These are phyloP conservation scores for Ectropis crepuscularia DNA, from an alignment of 2,888 invertebrate species.

Conservation along the genomic window DNA sequence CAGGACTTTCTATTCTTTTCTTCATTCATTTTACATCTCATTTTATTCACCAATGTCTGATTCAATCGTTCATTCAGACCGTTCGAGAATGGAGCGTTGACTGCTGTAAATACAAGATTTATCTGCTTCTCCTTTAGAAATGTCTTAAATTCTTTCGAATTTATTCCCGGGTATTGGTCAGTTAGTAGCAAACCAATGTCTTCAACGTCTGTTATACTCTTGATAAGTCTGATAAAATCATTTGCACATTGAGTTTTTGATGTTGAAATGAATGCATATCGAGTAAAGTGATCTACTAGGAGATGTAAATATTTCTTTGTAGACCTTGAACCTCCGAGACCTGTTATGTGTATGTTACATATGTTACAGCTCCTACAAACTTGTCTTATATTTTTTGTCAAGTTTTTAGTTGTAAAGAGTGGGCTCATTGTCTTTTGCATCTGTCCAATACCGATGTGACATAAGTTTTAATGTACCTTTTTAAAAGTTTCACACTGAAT, in stretches of 20 bases:
- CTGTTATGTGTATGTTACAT: neutral
- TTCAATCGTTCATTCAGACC: no score
- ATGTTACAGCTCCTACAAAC: neutral
- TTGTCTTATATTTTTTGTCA: no score
- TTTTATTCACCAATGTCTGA: conserved; percentile 50
- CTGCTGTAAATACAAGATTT: conserved; percentile 47
- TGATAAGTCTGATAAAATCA: no score
- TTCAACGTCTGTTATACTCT: neutral
- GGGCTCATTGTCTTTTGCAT: neutral
- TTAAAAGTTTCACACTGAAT: neutral
- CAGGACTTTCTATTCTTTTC: conserved; percentile 41
- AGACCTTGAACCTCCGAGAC: neutral
- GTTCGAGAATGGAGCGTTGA: no score
- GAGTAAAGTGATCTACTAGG: neutral
- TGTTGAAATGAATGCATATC: no score
- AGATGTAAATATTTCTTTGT: no score
- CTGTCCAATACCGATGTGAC: neutral
- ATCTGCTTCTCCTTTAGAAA: conserved; percentile 34
- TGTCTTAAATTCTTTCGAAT: neutral
- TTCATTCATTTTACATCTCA: conserved; percentile 49
- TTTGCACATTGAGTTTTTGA: no score
- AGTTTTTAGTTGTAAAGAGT: neutral
- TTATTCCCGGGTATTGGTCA: no score
- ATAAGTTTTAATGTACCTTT: neutral
- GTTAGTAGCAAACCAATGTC: conserved; percentile 2